phyloP scores from a whole-genome alignment of 2,113 vertebrate species.

The Ramphastos sulfuratus region DNA sequence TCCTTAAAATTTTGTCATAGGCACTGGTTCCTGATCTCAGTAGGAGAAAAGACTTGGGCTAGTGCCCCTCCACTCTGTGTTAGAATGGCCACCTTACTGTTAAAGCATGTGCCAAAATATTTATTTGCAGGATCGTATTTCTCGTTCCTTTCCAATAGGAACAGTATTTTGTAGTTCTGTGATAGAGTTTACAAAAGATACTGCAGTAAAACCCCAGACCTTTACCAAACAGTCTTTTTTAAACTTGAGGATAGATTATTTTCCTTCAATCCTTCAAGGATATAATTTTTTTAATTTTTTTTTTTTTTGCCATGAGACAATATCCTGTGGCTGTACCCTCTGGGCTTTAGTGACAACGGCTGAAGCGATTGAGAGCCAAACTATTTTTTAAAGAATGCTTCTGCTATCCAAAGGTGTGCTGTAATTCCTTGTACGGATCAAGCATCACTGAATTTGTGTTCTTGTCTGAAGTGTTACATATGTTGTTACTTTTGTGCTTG shows the following conservation, averaged over 20 bases:
- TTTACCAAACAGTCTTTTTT: background rate
- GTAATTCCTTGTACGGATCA: background rate
- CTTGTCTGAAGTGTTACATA: background rate
- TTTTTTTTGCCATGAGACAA: background rate
- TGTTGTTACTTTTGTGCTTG: constrained; percentile 21
- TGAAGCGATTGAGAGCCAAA: background rate
- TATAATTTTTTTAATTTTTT: background rate
- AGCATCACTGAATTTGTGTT: background rate
- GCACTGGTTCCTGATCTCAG: background rate
- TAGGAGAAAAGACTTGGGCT: background rate
- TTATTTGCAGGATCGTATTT: background rate
- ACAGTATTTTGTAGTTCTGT: background rate
- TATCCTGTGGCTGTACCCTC: background rate
- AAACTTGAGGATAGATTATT: background rate
- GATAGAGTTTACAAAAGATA: background rate
- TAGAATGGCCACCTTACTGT: background rate
- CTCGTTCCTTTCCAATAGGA: background rate
- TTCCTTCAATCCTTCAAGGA: background rate
- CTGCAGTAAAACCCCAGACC: background rate
- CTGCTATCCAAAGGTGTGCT: background rate
- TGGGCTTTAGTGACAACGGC: background rate
- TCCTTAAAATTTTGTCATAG: background rate
- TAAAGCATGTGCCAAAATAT: constrained; percentile 15
- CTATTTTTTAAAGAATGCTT: background rate
- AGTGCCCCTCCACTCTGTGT: background rate